Evolutionary conservation across 92 coral and sea anemone species (phyloP), one percentile per base, ranked within the genome.

Genomic region (Desmophyllum pertusum): DNA sequence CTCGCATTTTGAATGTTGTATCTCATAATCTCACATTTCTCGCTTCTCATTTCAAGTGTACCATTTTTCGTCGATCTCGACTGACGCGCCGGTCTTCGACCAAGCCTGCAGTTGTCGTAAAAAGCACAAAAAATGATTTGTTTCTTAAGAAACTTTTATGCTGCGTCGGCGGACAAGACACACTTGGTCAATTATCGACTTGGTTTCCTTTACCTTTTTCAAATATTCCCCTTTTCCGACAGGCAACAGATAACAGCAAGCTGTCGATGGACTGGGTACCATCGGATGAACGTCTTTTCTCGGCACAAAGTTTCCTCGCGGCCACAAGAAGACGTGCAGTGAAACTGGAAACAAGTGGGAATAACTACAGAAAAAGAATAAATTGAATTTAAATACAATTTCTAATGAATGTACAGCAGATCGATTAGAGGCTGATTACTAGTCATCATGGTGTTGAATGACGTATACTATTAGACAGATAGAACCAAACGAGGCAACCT

Each of bases 211-310:
- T 29, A 8, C 5, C 7, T 46, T 48, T 13, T 46, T 46, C n/a
- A n/a, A 21, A 0, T 41, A 0, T 77, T 43, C 14, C 69, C 50
- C 36, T 43, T 75, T 19, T 25, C 42, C 15, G 5, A 10, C 83
- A 79, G 83, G 83, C 83, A 3, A 79, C 73, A 79, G 83, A 79
- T 79, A 79, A 10, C 83, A 79, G 31, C 10, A 5, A 61, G 39
- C 27, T 79, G 45, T 19, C 62, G 73, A 30, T 41, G 59, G 73
- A 45, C 74, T 27, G 73, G 13, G 62, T 43, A 43, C 30, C 45
- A 35, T 37, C 27, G 35, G 27, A 67, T 35, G 42, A 7, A 17
- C 55, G 55, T 21, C 18, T 21, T 46, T 45, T 17, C 18, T 33
- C 53, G 35, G 18, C 25, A 5, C 43, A 75, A 50, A 50, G 65